Evolutionary conservation across 2,888 invertebrate species (phyloP).

Genomic region (Diaperis boleti): DNA sequence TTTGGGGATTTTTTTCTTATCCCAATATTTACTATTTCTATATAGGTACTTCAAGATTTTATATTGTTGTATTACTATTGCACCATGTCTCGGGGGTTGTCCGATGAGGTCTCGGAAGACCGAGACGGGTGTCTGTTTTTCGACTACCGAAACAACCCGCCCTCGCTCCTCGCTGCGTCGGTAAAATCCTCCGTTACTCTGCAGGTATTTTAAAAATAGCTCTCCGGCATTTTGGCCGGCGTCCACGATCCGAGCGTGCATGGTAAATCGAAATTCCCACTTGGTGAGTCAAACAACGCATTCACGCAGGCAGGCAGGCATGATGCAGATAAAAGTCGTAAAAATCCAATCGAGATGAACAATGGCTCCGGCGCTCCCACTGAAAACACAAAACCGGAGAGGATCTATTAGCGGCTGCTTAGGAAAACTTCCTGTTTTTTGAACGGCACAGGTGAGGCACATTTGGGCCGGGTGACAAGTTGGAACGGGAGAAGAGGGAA

Average conservation of each 20-base stretch:
- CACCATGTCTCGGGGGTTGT: too few relatives aligned
- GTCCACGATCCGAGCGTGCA: constrained; percentile 15
- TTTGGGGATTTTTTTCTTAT: too few relatives aligned
- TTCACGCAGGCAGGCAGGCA: too few relatives aligned
- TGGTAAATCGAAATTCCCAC: constrained; percentile 25
- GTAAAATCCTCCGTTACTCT: background rate
- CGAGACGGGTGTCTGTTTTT: too few relatives aligned
- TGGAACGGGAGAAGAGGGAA: constrained; percentile 12
- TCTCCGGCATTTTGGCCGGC: constrained; percentile 18
- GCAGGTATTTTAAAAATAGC: constrained; percentile 33
- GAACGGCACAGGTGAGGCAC: constrained; percentile 40
- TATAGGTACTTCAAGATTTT: too few relatives aligned
- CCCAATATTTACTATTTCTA: too few relatives aligned
- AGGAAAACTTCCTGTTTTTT: constrained; percentile 43
- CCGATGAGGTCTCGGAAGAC: too few relatives aligned
- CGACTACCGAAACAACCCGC: too few relatives aligned
- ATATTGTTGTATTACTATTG: too few relatives aligned
- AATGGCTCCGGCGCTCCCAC: constrained; percentile 21
- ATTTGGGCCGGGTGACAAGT: constrained; percentile 43
- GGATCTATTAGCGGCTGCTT: constrained; percentile 26
- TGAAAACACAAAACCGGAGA: constrained; percentile 15
- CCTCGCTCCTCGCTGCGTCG: too few relatives aligned
- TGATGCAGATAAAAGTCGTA: background rate
- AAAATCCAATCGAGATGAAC: constrained; percentile 1
- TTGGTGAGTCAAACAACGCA: constrained; percentile 21